Percentiles rank a stretch among this genome's conserved stretches.
These are phyloP conservation scores for Casuarius casuarius DNA, from an alignment of 2,113 vertebrate species.

Conservation along the genomic window DNA sequence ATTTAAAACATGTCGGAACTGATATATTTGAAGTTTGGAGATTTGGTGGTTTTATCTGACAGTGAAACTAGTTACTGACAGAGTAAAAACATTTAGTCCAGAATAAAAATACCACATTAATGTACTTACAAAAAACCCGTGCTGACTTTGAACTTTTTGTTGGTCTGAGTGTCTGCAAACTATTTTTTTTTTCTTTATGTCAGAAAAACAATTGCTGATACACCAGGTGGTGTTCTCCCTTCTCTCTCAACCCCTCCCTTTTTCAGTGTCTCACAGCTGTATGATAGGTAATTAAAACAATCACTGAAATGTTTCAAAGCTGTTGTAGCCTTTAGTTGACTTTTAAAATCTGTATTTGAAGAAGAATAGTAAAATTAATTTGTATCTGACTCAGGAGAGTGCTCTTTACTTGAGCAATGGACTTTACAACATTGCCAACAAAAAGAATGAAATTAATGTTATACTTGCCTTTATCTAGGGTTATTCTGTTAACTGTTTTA, in stretches of 20 bases:
- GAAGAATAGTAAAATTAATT: conserved; percentile 65
- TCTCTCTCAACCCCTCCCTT: background rate
- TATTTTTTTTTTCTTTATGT: background rate
- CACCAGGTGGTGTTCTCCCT: conserved; percentile 41
- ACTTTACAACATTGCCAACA: conserved; percentile 49
- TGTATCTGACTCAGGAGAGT: conserved; percentile 36
- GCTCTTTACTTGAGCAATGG: conserved; percentile 42
- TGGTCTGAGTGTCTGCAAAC: background rate
- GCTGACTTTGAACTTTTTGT: conserved; percentile 12
- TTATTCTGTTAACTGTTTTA: conserved; percentile 63
- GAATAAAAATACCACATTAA: conserved; percentile 19
- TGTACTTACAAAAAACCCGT: background rate
- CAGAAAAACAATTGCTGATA: background rate
- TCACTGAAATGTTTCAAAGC: conserved; percentile 53
- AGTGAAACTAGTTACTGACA: background rate
- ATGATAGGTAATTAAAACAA: conserved; percentile 60
- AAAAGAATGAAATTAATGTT: conserved; percentile 64
- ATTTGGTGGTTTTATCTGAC: conserved; percentile 25
- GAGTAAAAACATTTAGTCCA: background rate
- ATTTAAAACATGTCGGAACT: conserved; percentile 24
- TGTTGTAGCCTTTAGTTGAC: conserved; percentile 62
- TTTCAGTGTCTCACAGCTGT: conserved; percentile 11
- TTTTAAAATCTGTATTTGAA: conserved; percentile 60
- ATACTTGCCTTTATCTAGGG: conserved; percentile 47
- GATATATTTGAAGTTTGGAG: background rate